Base-by-base conservation (phyloP, 2,888 invertebrate species). In the Rosalia funebris region DNA sequence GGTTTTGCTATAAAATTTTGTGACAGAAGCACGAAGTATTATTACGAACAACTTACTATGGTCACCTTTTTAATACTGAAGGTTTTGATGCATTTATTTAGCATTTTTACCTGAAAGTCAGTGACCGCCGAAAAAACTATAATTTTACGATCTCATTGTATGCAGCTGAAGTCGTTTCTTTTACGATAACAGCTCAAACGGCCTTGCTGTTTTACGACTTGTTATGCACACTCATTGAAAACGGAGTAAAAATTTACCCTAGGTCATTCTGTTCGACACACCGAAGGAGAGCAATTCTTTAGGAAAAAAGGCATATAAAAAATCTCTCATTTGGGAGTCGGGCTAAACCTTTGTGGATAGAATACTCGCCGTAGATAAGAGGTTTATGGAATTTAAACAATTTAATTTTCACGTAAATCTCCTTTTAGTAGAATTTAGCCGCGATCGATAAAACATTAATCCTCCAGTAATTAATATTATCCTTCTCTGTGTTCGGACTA, bases 401-500 rank as follows among this genome's bases (percentile, higher is more conserved):
- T 71, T 71, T 72, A 72, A 72, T 71, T 69, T 72, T 69, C 57
- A 60, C 66, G 64, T 71, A 70, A 71, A 71, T 71, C 72, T 72
- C 68, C 64, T 72, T 68, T 66, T 64, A 65, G 63, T 57, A 65
- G 68, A 69, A 66, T 68, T 69, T 71, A 59, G 59, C 66, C 67
- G 57, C 69, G 75, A 75, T 75, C 76, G 69, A 76, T 76, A 75
- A 65, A 66, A 74, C 76, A 76, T 76, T 75, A 76, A 76, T 79
- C 78, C 78, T 74, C 57, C 68, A 65, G 78, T 78, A 79, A 79
- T 80, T 79, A 80, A 79, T 80, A 79, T 77, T 72, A 77, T 78
- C 78, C 77, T 77, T 76, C 77, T 76, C 74, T 71, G 72, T 72
- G 75, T 73, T 77, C 71, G 66, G 75, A 76, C 75, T 71, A 76